Base-by-base conservation (phyloP, 2,113 vertebrate genomes). In the Dasyprocta punctata region DNA sequence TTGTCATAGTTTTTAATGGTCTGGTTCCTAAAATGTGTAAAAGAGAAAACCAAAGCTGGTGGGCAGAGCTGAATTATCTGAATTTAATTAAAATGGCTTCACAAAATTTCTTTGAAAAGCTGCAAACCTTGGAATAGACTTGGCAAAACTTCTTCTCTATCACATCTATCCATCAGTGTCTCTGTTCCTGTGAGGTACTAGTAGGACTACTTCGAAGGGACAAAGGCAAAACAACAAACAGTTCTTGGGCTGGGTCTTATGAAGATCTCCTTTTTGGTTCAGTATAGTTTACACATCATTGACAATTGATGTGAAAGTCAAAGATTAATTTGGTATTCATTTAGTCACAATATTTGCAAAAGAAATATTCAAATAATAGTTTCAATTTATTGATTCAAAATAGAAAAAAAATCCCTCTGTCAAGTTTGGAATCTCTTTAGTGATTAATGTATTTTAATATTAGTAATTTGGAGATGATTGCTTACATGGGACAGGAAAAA, bases 381-480 rank as follows among this genome's bases (percentile, higher is more conserved):
- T 54, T 93, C 22, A 4, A 3, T 93, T 77, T 78, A 13, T 49
- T 16, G 26, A 78, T 54, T 77, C 54, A 36, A 86, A 86, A 52
- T 17, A 86, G 30, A 54, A 61, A 61, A 75, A 84, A 22, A 17
- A 24, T 20, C 9, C 0, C 10, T 41, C 16, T 61, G 17, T 8
- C 44, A 65, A 17, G 2, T 93, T 33, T 85, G 7, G 1, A 33
- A 41, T 52, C 56, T 60, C 22, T 9, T n/a, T 38, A 47, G 63
- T 71, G 38, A 60, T 33, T 84, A 61, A 11, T 84, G 75, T 75
- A 7, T 10, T 82, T 71, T 94, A 60, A 49, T 91, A 81, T 73
- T 38, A 97, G 24, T 84, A 96, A 86, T 94, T 97, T 97, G 92
- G 77, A 92, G 88, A 20, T 92, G 28, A 47, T 5, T 77, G 11